Conservation (phyloP, 2,888 invertebrate genomes). For the Leistus spinibarbis region DNA sequence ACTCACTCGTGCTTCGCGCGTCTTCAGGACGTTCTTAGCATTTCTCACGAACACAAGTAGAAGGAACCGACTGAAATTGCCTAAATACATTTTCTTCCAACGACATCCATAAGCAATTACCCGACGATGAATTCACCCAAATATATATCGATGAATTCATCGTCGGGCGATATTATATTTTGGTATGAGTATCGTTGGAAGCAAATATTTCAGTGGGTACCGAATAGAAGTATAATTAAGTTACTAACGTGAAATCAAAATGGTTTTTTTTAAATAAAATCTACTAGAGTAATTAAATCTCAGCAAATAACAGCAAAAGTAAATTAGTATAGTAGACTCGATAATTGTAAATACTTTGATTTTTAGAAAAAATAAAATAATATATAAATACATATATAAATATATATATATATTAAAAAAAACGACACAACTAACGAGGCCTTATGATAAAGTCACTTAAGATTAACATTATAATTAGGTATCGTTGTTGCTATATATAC, state of each 20-base stretch:
- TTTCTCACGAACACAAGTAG: slow-evolving; percentile 13
- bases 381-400: not conserved
- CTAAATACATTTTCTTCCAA: too few relatives aligned
- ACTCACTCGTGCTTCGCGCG: slow-evolving; percentile 33
- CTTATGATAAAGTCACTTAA: slow-evolving; percentile 38
- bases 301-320: not conserved
- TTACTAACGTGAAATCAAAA: slow-evolving; percentile 24
- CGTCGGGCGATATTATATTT: too few relatives aligned
- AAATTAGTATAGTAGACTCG: slow-evolving; percentile 6
- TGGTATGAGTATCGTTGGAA: too few relatives aligned
- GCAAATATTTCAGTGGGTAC: too few relatives aligned
- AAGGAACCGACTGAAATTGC: too few relatives aligned
- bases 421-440: slow-evolving; percentile 38
- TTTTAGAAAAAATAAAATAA: slow-evolving; percentile 14
- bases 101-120: too few relatives aligned
- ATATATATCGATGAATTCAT: too few relatives aligned
- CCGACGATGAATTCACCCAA: too few relatives aligned
- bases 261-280: not conserved
- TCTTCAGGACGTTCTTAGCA: slow-evolving; percentile 16
- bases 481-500: slow-evolving; percentile 32
- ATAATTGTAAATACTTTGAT: slow-evolving; percentile 30
- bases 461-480: slow-evolving; percentile 27
- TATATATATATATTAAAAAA: slow-evolving; percentile 1
- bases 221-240: slow-evolving; percentile 1
- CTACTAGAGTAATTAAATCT: not conserved